phyloP scores from a whole-genome alignment of 2,888 invertebrate species.

The Fabriciana adippe region DNA sequence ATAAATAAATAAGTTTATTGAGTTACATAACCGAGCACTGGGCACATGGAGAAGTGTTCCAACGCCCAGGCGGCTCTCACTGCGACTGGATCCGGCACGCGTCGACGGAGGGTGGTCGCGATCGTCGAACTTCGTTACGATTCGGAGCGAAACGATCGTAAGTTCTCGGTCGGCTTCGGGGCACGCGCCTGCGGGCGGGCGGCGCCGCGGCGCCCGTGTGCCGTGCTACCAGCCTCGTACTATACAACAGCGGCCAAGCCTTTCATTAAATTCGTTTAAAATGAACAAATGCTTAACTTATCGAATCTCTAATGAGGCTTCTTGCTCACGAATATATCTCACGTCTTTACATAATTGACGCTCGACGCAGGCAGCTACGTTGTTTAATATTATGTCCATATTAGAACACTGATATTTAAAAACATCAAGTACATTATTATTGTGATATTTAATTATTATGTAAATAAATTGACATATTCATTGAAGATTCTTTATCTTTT shows the following conservation, averaged over 20 bases:
- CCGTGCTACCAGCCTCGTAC: conserved; percentile 63
- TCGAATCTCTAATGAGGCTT: not conserved
- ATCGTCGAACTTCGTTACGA: conserved; percentile 79
- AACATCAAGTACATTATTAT: too few species aligned
- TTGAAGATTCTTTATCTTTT: too few species aligned
- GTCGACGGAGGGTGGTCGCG: conserved; percentile 75
- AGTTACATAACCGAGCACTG: conserved; percentile 78
- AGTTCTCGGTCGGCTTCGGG: conserved; percentile 75
- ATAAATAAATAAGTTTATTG: conserved; percentile 78
- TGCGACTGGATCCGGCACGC: conserved; percentile 78
- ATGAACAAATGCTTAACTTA: conserved; percentile 48
- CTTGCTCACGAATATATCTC: too few species aligned
- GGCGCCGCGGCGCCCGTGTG: conserved; percentile 58
- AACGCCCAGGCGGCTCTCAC: conserved; percentile 77
- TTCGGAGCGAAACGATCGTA: conserved; percentile 77
- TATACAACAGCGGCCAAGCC: conserved; percentile 57
- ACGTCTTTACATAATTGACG: too few species aligned
- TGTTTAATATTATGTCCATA: too few species aligned
- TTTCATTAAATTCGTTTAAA: conserved; percentile 65
- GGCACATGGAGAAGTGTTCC: conserved; percentile 69
- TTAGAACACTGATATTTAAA: too few species aligned
- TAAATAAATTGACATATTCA: too few species aligned
- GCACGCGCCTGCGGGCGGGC: conserved; percentile 78
- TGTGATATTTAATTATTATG: too few species aligned
- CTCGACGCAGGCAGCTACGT: too few species aligned